Evolutionary conservation across 2,797 vertebrate genomes (phyloP).

Genomic region (Kryptopterus vitreolus): DNA sequence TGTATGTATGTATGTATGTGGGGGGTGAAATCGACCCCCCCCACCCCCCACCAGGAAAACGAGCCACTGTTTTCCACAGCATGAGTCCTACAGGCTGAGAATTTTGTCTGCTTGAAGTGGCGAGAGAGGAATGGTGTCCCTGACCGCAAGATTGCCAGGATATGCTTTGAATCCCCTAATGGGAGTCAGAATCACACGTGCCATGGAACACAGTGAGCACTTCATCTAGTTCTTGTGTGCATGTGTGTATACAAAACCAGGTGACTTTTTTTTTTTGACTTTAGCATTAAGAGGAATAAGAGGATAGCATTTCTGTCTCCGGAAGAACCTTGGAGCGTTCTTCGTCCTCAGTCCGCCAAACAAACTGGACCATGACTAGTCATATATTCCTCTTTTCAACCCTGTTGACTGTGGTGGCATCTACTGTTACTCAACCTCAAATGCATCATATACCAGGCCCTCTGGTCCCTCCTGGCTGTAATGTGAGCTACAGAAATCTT

Average conservation of each 20-base stretch:
- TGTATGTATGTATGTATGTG: background rate
- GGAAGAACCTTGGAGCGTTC: background rate
- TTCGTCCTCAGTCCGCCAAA: background rate
- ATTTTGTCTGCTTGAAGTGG: constrained; percentile 71
- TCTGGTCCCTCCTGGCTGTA: constrained; percentile 43
- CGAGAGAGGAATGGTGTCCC: constrained; percentile 64
- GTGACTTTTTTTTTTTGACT: background rate
- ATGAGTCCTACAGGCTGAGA: constrained; percentile 63
- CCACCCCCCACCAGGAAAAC: constrained; percentile 43
- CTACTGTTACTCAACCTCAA: constrained; percentile 48
- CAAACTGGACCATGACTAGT: background rate
- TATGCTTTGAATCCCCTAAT: constrained; percentile 56
- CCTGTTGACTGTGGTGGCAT: constrained; percentile 16
- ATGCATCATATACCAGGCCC: constrained; percentile 47
- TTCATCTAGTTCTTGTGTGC: background rate
- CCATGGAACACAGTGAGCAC: constrained; percentile 19
- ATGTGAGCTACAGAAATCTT: constrained; percentile 50
- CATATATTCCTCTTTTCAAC: background rate
- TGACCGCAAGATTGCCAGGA: constrained; percentile 61
- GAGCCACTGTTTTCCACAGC: constrained; percentile 46
- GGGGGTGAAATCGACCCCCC: constrained; percentile 33
- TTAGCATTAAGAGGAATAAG: background rate
- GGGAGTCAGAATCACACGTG: constrained; percentile 49
- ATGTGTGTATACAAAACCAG: background rate
- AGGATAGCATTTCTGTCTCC: background rate